Conservation (phyloP, 2,797 vertebrate genomes). For the Aulostomus chinensis region DNA sequence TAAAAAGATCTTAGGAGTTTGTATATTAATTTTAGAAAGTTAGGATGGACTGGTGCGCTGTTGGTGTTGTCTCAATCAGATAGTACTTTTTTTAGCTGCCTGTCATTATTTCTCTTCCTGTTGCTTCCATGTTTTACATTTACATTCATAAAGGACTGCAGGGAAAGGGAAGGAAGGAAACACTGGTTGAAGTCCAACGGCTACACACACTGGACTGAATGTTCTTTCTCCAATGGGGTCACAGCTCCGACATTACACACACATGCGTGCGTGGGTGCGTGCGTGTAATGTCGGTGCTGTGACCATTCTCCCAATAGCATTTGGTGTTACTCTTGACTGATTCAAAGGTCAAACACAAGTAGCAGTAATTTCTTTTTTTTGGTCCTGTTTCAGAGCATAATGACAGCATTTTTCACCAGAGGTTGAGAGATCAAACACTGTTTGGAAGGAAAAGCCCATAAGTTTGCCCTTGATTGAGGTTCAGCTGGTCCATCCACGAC, state of each 20-base stretch:
- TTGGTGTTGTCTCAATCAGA: too few relatives aligned
- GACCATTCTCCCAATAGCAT: constrained; percentile 40
- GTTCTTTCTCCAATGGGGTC: constrained; percentile 63
- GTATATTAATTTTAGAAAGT: too few relatives aligned
- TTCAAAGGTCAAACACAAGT: constrained; percentile 57
- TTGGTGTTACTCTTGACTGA: constrained; percentile 36
- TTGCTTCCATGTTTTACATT: constrained; percentile 8
- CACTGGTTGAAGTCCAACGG: constrained; percentile 42
- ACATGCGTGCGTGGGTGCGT: too few relatives aligned
- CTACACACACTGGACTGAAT: constrained; percentile 56
- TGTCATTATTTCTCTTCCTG: constrained; percentile 23
- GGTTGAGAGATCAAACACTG: too few relatives aligned
- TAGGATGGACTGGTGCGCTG: too few relatives aligned
- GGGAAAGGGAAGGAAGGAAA: constrained; percentile 66
- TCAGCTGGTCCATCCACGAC: too few relatives aligned
- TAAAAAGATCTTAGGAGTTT: too few relatives aligned
- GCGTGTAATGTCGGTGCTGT: too few relatives aligned
- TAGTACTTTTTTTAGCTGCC: too few relatives aligned
- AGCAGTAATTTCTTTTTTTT: constrained; percentile 45
- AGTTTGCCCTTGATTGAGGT: too few relatives aligned
- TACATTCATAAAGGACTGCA: constrained; percentile 27
- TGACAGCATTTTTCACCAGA: too few relatives aligned
- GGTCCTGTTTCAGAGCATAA: constrained; percentile 58
- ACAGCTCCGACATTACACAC: constrained; percentile 45
- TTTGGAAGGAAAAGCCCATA: too few relatives aligned